Percentiles rank a stretch among this genome's conserved stretches.
These are phyloP conservation scores for Apogon hyalosoma DNA, from an alignment of 2,797 vertebrate genomes.

Conservation along the genomic window DNA sequence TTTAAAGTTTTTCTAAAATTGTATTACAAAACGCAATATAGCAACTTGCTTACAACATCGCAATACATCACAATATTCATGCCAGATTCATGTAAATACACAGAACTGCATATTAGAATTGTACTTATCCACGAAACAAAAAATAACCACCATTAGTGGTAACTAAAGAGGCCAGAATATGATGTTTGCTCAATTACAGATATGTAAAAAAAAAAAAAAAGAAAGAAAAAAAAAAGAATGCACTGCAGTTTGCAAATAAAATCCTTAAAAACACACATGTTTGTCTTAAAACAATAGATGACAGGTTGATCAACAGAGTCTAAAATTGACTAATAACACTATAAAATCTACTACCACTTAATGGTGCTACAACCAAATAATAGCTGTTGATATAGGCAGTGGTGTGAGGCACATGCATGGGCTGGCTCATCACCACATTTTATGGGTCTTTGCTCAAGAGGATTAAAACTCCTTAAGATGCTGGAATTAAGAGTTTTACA, in stretches of 20 bases:
- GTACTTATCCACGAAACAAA: too few relatives aligned
- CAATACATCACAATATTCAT: too few relatives aligned
- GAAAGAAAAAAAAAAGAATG: too few relatives aligned
- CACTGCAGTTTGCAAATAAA: too few relatives aligned
- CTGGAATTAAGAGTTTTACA: constrained; percentile 76
- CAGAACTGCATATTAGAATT: too few relatives aligned
- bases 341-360: constrained; percentile 12
- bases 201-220: background rate
- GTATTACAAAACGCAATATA: too few relatives aligned
- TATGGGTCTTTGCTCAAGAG: constrained; percentile 75
- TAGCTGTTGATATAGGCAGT: constrained; percentile 31
- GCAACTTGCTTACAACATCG: too few relatives aligned
- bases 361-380: constrained; percentile 13
- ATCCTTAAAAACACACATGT: background rate
- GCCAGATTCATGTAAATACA: too few relatives aligned
- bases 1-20: too few relatives aligned
- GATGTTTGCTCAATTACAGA: constrained; percentile 22
- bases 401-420: constrained; percentile 59
- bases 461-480: constrained; percentile 80
- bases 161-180: background rate
- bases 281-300: background rate
- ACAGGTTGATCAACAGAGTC: background rate
- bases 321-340: background rate
- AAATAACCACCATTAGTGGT: too few relatives aligned
- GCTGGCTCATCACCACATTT: constrained; percentile 69